phyloP scores from a whole-genome alignment of 2,888 invertebrate genomes.

The Euplagia quadripunctaria region DNA sequence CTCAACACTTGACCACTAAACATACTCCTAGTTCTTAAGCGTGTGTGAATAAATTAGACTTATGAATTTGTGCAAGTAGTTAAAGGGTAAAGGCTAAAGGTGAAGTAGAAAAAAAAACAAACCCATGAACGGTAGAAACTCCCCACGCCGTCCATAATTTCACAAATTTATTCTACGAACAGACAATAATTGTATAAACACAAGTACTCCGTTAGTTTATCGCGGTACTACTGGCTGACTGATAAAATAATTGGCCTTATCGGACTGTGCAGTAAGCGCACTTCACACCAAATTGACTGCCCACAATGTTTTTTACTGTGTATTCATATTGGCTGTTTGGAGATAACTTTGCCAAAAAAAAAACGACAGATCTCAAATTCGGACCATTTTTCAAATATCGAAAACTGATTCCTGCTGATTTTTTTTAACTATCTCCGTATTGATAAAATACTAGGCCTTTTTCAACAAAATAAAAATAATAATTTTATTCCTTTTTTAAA shows the following conservation, averaged over 20 bases:
- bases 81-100: neutral
- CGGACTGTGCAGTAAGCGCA: slow-evolving; percentile 16
- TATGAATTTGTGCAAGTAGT: neutral
- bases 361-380: neutral
- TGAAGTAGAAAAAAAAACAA: neutral
- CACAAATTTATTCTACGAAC: slow-evolving; percentile 10
- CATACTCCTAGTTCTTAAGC: neutral
- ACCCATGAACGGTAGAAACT: slow-evolving; percentile 21
- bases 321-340: neutral
- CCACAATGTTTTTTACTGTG: neutral
- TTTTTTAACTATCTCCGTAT: neutral
- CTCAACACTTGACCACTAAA: too few relatives aligned
- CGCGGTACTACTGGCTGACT: slow-evolving; percentile 10
- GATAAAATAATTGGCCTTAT: slow-evolving; percentile 36
- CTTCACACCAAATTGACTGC: slow-evolving; percentile 16
- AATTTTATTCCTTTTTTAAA: too few relatives aligned
- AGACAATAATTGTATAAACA: slow-evolving; percentile 9
- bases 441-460: neutral
- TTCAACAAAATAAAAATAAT: neutral
- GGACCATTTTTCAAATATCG: neutral
- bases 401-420: neutral
- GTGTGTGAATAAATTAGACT: neutral
- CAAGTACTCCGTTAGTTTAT: slow-evolving; percentile 13
- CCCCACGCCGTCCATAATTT: slow-evolving; percentile 14
- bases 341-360: neutral